Percentiles rank a stretch among this genome's conserved stretches.
phyloP scores from a whole-genome alignment of 2,888 invertebrate genomes.

The Adela reaumurella region DNA sequence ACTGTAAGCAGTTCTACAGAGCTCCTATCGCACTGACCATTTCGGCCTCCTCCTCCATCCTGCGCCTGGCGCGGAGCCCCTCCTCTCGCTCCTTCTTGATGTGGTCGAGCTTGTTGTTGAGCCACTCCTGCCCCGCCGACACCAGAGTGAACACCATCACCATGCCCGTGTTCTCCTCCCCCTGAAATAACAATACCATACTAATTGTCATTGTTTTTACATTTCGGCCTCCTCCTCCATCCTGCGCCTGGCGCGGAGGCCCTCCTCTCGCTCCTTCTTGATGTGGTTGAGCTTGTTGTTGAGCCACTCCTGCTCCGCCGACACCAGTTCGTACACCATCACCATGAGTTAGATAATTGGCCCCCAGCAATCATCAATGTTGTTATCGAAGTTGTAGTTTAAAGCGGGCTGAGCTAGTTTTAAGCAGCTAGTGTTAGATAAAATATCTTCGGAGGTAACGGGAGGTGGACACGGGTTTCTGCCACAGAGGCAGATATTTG shows the following conservation, averaged over 20 bases:
- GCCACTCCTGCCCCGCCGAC: slow-evolving; percentile 89
- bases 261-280: slow-evolving; percentile 69
- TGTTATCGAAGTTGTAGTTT: too few relatives aligned
- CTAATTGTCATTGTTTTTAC: too few relatives aligned
- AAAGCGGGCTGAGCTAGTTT: too few relatives aligned
- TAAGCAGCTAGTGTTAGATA: too few relatives aligned
- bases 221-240: slow-evolving; percentile 87
- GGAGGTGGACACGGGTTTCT: too few relatives aligned
- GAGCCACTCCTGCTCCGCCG: slow-evolving; percentile 90
- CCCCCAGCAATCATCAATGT: too few relatives aligned
- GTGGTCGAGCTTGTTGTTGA: slow-evolving; percentile 81
- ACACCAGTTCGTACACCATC: slow-evolving; percentile 94
- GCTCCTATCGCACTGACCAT: slow-evolving; percentile 56
- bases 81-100: slow-evolving; percentile 70
- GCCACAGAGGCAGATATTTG: too few relatives aligned
- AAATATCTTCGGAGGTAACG: too few relatives aligned
- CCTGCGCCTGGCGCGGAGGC: slow-evolving; percentile 60
- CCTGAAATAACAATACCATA: too few relatives aligned
- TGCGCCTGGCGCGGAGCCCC: slow-evolving; percentile 61
- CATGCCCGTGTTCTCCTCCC: slow-evolving; percentile 89
- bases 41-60: slow-evolving; percentile 86
- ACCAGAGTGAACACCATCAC: slow-evolving; percentile 97
- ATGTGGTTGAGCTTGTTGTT: slow-evolving; percentile 80
- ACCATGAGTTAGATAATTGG: too few relatives aligned
- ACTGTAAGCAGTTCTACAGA: not conserved